Conservation (phyloP, 1,140 invertebrate species). For the Atta cephalotes region DNA sequence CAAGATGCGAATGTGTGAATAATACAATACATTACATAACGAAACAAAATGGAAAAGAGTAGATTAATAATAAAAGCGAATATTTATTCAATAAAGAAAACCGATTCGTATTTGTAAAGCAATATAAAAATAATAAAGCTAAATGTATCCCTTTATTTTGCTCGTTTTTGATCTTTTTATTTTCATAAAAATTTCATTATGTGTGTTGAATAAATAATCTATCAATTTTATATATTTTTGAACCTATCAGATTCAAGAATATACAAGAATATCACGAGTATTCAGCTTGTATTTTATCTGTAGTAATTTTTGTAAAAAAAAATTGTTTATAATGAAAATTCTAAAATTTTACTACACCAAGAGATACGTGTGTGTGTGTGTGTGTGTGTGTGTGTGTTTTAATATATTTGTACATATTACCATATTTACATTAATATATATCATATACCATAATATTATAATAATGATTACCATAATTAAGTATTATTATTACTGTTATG, state of each 20-base stretch:
- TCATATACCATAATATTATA: no score
- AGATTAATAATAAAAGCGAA: not conserved
- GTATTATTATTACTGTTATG: no score
- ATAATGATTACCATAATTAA: no score
- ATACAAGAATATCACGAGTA: not conserved
- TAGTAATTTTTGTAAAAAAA: not conserved
- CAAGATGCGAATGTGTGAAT: not conserved
- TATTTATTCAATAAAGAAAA: no score
- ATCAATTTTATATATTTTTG: not conserved
- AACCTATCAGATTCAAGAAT: not conserved
- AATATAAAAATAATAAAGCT: no score
- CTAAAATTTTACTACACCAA: not conserved
- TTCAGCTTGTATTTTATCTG: not conserved
- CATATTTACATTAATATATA: no score
- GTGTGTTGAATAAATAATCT: not conserved
- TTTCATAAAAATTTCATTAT: not conserved
- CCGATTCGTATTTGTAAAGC: no score
- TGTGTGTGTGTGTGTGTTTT: no score
- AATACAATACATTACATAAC: not conserved
- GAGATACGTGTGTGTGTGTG: no score
- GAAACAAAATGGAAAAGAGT: conserved; percentile 3
- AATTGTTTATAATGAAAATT: not conserved
- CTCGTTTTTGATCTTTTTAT: no score
- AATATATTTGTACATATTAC: no score
- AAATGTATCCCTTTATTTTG: no score